Conservation (phyloP, 2,888 invertebrate genomes). For the Lithosia quadra region DNA sequence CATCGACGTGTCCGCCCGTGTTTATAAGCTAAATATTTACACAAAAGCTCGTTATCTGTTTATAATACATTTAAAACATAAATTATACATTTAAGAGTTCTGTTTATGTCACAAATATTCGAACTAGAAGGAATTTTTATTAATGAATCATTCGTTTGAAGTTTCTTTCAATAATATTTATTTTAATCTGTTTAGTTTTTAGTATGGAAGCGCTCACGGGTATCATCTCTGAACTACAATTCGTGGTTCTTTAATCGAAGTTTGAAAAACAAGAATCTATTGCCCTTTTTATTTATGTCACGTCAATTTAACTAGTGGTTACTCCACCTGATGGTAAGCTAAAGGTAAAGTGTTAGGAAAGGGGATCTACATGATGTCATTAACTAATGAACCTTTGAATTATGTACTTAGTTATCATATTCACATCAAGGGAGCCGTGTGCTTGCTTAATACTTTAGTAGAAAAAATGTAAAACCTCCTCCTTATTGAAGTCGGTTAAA, state of each 20-base stretch:
- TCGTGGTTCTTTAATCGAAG: not conserved
- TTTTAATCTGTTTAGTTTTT: not conserved
- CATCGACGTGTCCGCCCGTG: slow-evolving; percentile 2
- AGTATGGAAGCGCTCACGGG: not conserved
- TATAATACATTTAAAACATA: slow-evolving; percentile 12
- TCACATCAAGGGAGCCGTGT: no score
- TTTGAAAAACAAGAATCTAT: no score
- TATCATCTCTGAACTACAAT: not conserved
- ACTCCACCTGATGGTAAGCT: no score
- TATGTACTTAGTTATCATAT: no score
- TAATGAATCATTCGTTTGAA: not conserved
- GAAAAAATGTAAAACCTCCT: not conserved
- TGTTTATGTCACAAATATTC: slow-evolving; percentile 16
- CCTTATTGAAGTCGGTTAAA: no score
- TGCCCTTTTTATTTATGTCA: no score
- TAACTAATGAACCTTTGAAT: no score
- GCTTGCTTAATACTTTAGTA: not conserved
- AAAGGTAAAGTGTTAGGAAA: no score
- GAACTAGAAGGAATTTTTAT: slow-evolving; percentile 1
- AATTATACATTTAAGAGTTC: slow-evolving; percentile 15
- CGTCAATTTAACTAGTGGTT: no score
- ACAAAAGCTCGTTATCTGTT: slow-evolving; percentile 11
- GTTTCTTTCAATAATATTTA: slow-evolving; percentile 1
- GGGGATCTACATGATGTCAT: no score
- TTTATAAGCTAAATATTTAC: slow-evolving; percentile 13